These are phyloP conservation scores for Leucophora obtusa DNA, from an alignment of 2,888 invertebrate genomes.

Conservation along the genomic window DNA sequence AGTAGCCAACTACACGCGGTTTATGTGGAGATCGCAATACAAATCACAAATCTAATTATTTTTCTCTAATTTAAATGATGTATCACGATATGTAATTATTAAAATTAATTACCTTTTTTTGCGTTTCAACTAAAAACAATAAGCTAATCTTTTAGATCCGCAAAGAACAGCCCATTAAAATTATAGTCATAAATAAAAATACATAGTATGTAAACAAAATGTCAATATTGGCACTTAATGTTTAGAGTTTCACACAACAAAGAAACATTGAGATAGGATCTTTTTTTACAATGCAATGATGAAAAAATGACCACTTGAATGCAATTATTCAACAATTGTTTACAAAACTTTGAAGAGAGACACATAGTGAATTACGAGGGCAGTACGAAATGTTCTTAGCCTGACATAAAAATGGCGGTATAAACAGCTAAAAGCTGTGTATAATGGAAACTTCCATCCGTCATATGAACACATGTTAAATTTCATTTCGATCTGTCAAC, in stretches of 20 bases:
- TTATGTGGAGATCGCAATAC: too few relatives aligned
- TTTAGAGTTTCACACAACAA: conserved; percentile 16
- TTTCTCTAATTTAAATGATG: neutral
- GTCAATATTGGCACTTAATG: conserved; percentile 51
- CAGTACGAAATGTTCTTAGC: too few relatives aligned
- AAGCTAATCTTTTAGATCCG: conserved; percentile 17
- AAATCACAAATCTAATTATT: too few relatives aligned
- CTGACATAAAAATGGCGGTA: too few relatives aligned
- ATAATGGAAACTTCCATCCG: too few relatives aligned
- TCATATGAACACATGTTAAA: too few relatives aligned
- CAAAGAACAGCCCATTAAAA: conserved; percentile 45
- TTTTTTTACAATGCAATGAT: conserved; percentile 8
- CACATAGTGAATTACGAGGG: neutral
- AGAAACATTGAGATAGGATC: conserved; percentile 32
- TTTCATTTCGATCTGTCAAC: too few relatives aligned
- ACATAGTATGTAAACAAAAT: conserved; percentile 52
- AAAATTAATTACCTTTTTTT: conserved; percentile 40
- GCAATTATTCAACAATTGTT: conserved; percentile 45
- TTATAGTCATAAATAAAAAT: conserved; percentile 34
- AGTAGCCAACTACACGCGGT: too few relatives aligned
- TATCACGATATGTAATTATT: conserved; percentile 31
- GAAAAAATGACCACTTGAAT: conserved; percentile 53
- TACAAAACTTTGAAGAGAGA: conserved; percentile 33
- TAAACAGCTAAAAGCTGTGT: too few relatives aligned
- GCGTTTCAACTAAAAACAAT: conserved; percentile 22